A percentile compares a stretch with the other conserved stretches of the same genome.
phyloP scores from a whole-genome alignment of 1,140 invertebrate species.

The Colletes gigas region DNA sequence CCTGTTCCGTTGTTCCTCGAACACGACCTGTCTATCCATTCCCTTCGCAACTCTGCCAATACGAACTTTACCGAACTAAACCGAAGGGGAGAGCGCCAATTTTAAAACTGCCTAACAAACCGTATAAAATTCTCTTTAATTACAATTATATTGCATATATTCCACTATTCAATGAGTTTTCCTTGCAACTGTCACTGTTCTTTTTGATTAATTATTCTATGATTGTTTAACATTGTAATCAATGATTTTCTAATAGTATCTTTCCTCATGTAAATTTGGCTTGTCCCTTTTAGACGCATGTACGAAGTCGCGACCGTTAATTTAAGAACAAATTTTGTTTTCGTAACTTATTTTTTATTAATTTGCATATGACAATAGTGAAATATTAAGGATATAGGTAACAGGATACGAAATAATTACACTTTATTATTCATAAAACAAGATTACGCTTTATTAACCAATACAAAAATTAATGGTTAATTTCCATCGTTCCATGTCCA shows the following conservation, averaged over 20 bases:
- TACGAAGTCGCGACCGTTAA: not conserved
- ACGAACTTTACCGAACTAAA: conserved; percentile 9
- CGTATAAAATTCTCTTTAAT: not conserved
- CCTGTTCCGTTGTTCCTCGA: conserved; percentile 71
- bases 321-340: not conserved
- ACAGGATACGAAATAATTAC: conserved; percentile 37
- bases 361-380: not conserved
- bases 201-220: not conserved
- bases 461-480: conserved; percentile 71
- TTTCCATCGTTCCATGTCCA: conserved; percentile 72
- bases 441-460: conserved; percentile 63
- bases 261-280: not conserved
- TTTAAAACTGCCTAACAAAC: conserved; percentile 21
- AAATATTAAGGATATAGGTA: not conserved
- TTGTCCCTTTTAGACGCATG: not conserved
- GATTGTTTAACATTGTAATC: no score
- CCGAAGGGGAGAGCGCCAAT: conserved; percentile 51
- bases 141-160: not conserved
- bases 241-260: not conserved
- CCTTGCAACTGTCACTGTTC: not conserved
- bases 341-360: not conserved
- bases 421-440: conserved; percentile 61
- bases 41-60: conserved; percentile 16
- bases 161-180: no score
- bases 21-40: conserved; percentile 46